phyloP scores from a whole-genome alignment of 1,140 invertebrate species.

The Drosophila lacteicornis region DNA sequence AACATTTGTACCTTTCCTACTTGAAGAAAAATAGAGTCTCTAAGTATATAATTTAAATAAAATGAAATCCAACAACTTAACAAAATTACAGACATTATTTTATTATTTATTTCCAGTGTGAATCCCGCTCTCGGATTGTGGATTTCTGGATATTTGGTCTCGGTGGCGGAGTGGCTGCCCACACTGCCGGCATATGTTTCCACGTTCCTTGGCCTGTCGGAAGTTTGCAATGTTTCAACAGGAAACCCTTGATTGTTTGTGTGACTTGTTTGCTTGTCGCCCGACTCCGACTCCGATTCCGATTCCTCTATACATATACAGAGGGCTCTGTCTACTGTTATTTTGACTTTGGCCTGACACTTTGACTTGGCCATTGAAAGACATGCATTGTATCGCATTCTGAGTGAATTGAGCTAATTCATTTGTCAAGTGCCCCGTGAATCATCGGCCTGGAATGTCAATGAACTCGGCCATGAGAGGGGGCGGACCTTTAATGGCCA shows the following conservation, averaged over 20 bases:
- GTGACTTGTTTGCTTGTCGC: conserved; percentile 48
- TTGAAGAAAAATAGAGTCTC: too few species aligned
- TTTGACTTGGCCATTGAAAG: conserved; percentile 78
- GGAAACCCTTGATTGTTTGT: conserved; percentile 78
- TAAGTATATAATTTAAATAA: too few species aligned
- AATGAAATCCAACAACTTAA: too few species aligned
- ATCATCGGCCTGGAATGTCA: conserved; percentile 60
- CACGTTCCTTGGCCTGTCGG: conserved; percentile 69
- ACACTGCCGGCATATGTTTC: conserved; percentile 75
- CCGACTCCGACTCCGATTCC: conserved; percentile 6
- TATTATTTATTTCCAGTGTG: neutral
- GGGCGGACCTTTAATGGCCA: conserved; percentile 1
- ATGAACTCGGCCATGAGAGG: conserved; percentile 21
- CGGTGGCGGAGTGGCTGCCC: conserved; percentile 41
- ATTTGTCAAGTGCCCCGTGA: conserved; percentile 77
- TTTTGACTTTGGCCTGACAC: conserved; percentile 77
- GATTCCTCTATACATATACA: conserved; percentile 9
- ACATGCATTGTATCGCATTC: conserved; percentile 68
- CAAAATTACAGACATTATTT: too few species aligned
- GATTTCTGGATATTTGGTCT: conserved; percentile 17
- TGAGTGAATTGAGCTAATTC: conserved; percentile 73
- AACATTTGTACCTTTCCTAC: too few species aligned
- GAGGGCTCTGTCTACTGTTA: conserved; percentile 61
- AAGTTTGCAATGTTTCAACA: conserved; percentile 83
- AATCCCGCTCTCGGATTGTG: conserved; percentile 9